A percentile compares a stretch with the other conserved stretches of the same genome.
Conservation (phyloP, 2,113 vertebrate genomes). For the Falcunculus frontatus region DNA sequence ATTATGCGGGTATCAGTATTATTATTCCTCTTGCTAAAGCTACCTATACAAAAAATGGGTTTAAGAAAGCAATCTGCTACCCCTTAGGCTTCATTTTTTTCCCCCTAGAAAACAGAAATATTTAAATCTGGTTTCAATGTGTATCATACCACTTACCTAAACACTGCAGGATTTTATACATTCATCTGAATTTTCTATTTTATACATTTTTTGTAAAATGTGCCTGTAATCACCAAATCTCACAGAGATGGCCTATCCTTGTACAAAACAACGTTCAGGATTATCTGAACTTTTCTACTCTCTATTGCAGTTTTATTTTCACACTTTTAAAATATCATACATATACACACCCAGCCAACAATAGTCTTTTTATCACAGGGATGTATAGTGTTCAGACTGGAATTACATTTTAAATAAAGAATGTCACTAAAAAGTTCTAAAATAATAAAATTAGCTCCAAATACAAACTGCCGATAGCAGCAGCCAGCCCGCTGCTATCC, state of each 20-base stretch:
- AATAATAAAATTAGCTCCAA: background rate
- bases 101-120: background rate
- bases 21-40: background rate
- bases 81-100: background rate
- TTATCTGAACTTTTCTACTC: background rate
- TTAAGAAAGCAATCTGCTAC: background rate
- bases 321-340: background rate
- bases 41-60: background rate
- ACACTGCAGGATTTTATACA: background rate
- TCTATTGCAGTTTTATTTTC: background rate
- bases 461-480: background rate
- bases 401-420: background rate
- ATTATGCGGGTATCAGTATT: background rate
- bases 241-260: background rate
- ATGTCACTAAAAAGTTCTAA: background rate
- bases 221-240: background rate
- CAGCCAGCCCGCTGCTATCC: fast-evolving
- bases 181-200: background rate
- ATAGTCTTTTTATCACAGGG: background rate
- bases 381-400: background rate
- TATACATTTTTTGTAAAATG: background rate
- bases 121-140: background rate
- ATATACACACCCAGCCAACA: background rate
- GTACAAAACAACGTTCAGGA: background rate
- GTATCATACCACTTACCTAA: background rate